phyloP scores from a whole-genome alignment of 2,113 vertebrate genomes.

The Puffinus mauretanicus region DNA sequence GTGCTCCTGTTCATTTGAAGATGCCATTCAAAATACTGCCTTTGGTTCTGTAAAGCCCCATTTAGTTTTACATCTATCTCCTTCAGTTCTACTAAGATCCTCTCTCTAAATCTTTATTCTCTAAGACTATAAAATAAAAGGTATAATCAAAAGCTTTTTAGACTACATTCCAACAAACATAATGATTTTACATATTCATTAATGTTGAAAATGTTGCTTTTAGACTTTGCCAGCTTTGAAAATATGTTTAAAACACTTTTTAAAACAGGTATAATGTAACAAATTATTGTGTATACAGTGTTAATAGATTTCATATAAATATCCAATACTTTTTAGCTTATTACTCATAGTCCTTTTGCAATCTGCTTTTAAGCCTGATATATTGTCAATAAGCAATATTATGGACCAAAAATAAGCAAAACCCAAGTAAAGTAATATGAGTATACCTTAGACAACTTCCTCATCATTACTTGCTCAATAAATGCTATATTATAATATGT shows the following conservation, averaged over 20 bases:
- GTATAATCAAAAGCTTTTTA: background rate
- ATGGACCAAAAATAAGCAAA: background rate
- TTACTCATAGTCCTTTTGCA: background rate
- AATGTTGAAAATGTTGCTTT: background rate
- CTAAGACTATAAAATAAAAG: background rate
- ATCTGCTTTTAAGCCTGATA: background rate
- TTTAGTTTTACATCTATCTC: background rate
- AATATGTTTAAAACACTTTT: background rate
- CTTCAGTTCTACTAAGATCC: background rate
- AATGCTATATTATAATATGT: background rate
- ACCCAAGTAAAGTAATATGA: background rate
- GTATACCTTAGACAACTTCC: background rate
- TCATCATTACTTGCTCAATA: background rate
- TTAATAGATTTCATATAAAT: background rate
- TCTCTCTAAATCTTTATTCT: background rate
- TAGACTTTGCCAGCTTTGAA: background rate
- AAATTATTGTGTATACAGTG: background rate
- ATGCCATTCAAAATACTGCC: background rate
- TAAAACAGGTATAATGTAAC: background rate
- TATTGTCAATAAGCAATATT: background rate
- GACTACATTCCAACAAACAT: background rate
- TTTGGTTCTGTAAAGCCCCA: background rate
- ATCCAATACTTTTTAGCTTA: background rate
- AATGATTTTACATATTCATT: background rate
- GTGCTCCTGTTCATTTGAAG: background rate